A percentile compares a stretch with the other conserved stretches of the same genome.
phyloP scores from a whole-genome alignment of 1,140 invertebrate species.

The Ganaspis sp. region DNA sequence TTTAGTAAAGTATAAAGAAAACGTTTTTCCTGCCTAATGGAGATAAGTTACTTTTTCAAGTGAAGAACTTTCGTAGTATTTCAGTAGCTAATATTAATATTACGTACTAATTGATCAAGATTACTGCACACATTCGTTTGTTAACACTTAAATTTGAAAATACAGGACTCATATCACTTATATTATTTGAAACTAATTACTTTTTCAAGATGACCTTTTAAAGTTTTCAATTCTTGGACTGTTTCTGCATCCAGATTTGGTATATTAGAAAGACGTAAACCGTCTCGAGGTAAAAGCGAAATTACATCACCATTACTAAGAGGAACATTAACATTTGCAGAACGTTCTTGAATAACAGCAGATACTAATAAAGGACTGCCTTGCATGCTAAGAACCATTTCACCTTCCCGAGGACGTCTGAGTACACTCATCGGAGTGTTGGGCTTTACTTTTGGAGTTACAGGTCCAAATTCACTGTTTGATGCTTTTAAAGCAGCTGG shows the following conservation, averaged over 20 bases:
- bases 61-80: too few relatives aligned
- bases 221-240: conserved; percentile 75
- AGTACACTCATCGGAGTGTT: conserved; percentile 79
- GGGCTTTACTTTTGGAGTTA: conserved; percentile 76
- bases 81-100: too few relatives aligned
- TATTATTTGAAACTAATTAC: conserved; percentile 64
- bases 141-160: not conserved
- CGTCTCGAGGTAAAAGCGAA: conserved; percentile 78
- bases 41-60: too few relatives aligned
- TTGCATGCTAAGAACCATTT: conserved; percentile 82
- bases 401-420: conserved; percentile 79
- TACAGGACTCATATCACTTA: not conserved
- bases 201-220: conserved; percentile 78
- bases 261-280: conserved; percentile 77
- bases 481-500: conserved; percentile 51
- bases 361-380: conserved; percentile 81
- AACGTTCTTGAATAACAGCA: conserved; percentile 69
- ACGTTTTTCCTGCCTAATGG: too few relatives aligned
- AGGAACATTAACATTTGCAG: conserved; percentile 81
- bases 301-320: conserved; percentile 79
- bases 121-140: not conserved
- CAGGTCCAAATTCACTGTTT: conserved; percentile 41
- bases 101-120: too few relatives aligned
- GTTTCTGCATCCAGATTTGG: conserved; percentile 76
- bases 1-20: too few relatives aligned